Base-by-base conservation (phyloP, 2,888 invertebrate species). In the Xestia rhomboidea region DNA sequence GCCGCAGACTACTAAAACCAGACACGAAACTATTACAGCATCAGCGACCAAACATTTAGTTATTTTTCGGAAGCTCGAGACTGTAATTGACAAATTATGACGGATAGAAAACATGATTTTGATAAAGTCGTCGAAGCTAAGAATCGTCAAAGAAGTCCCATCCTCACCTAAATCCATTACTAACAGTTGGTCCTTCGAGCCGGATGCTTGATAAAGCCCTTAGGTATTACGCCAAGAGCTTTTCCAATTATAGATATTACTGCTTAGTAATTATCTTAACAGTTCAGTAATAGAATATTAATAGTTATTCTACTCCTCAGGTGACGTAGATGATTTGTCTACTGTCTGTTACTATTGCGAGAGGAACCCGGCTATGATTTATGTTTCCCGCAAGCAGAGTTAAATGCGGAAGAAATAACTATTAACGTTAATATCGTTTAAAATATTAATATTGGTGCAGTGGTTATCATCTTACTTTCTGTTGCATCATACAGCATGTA, bases 391-490 rank as follows among this genome's bases (percentile, higher is more conserved):
- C 62, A 54, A 77, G 67, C 62, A 57, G 68, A 68, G 60, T 79
- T 68, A 38, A 81, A 68, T 38, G 68, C 84, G 82, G 88, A 87
- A 79, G 84, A 76, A 41, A 73, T 82, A 81, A 76, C 78, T 54
- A 84, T 87, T 81, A 86, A 41, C 73, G 77, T 79, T 84, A 79
- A 77, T 82, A 84, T 60, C 60, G 63, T 76, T 75, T 76, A 71
- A 62, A 62, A 68, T 63, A 77, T 81, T 57, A 79, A 67, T 62
- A 74, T 13, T 54, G 15, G 11, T 66, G 27, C 24, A 30, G 8
- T 30, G 24, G 27, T 44, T 15, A 18, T 73, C 11, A 8, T 15
- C 27, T 51, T 49, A 27, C 54, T 54, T 68, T 64, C 15, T 64
- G 21, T 66, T 44, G 30, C 30, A 2, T 60, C 21, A 70, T 41